Evolutionary conservation across 30 jellyfish, hydroid and myxozoan genomes (phyloP), one percentile per base, ranked within the genome.

Genomic region (Aurelia aurita): DNA sequence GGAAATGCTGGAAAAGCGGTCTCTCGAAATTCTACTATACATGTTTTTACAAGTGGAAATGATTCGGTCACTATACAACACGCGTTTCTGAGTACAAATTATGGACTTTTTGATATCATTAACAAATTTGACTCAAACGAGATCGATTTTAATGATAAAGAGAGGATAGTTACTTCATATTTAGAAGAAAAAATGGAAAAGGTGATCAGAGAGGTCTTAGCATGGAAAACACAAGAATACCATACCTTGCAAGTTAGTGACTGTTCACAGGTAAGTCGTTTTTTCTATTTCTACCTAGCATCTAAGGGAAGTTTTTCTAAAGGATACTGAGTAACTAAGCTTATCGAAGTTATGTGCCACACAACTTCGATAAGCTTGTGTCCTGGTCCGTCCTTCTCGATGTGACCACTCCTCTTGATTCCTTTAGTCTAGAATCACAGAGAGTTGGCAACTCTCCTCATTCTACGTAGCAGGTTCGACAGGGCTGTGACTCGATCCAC

Each of bases 21-120:
- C 74, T 15, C 13, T 5, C 21, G 6, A 21, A 43, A 19, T 19
- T 19, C 35, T 3, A 5, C 11, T 2, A 1, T 62, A 7, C 74
- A 23, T 21, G 15, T 39, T 39, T 19, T 15, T 8, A 62, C 35
- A 16, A 26, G n/a, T 43, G 29, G 47, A 5, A 26, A 12, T 7
- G 21, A 19, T 31, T 21, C 35, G 7, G 2, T 62, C 8, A 26
- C 10, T 7, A 62, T 43, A 25, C 15, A 62, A 5, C 35, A 21
- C 10, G 21, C 35, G 45, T 21, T 62, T 62, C 44, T 62, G 2
- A 20, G 35, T 31, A 62, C 21, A 62, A 43, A 9, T 26, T 62
- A 21, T 62, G 74, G 74, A 19, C 74, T 62, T 62, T 15, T 19
- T 62, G 35, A 20, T 62, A 43, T 62, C 45, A 62, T 62, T 19